Base-by-base conservation (phyloP, 1,140 invertebrate genomes). In the Drosophila nikananu region DNA sequence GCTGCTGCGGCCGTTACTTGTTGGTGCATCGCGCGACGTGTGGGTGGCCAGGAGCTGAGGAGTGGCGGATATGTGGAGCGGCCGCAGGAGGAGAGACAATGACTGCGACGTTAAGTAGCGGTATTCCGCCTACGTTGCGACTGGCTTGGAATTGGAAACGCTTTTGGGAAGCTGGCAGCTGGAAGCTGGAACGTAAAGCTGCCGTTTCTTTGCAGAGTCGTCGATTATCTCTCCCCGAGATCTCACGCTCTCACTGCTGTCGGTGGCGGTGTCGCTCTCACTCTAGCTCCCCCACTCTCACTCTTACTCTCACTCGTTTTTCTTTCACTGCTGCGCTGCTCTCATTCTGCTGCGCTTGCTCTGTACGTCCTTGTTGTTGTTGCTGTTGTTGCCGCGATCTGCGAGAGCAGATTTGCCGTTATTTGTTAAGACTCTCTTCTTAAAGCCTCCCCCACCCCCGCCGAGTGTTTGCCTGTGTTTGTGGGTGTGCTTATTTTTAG, bases 111-210 rank as follows among this genome's bases (percentile, higher is more conserved):
- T 49, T 57, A 39, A 62, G 23, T 66, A 63, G 63, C 63, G 63
- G 63, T 76, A 67, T 48, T 59, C 57, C 72, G 74, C 74, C 63
- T 73, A 82, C 76, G 83, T 82, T 86, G 83, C 83, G 79, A 73
- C 80, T 84, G 75, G 80, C 76, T 86, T 86, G 75, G 83, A 86
- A 87, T 86, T 86, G 80, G 58, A 86, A 86, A 78, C 76, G 83
- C 76, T 86, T 86, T 86, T 86, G 83, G 77, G 62, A 77, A 74
- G 71, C 77, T 83, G 61, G 25, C 35, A 25, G 71, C 63, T 79
- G 19, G 48, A 55, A 80, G 76, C 73, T 83, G 74, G 61, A 65
- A 64, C 70, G 76, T 60, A 67, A 63, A 74, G 67, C 57, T 59
- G 58, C 52, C 65, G 60, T 66, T 39, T 63, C 54, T 55, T 41